Base-by-base conservation (phyloP, 1,140 invertebrate species). In the Oryctes rhinoceros region DNA sequence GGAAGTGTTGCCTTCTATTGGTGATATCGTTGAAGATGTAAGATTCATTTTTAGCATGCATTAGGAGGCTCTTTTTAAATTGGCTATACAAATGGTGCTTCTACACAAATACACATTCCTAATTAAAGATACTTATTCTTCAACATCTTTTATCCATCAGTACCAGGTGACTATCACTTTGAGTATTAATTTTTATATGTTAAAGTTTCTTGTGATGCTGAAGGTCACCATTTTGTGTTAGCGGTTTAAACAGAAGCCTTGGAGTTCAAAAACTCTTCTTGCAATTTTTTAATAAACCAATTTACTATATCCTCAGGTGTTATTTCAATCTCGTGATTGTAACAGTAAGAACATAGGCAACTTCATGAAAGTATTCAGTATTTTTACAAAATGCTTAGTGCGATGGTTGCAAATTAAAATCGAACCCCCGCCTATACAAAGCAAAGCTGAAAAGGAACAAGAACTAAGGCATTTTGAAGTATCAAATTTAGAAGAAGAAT, bases 341-440 rank as follows among this genome's bases (percentile, higher is more conserved):
- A 82, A 90, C 89, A 81, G 89, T 91, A 82, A 87, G 91, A 80
- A 87, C 84, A 83, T 88, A 0, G 86, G 87, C 82, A 87, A 90
- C 0, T 93, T 92, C 84, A 84, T 94, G 9, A 90, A 90, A 86
- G 89, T 93, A 37, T 94, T 94, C 84, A 87, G 91, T 78, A 90
- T 91, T 3, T 94, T 93, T 87, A 84, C 92, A 0, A 85, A 88
- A 10, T 91, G 90, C 79, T 86, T 94, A 47, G 86, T 88, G 76
- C 89, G 88, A 78, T 91, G 92, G 89, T 82, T 84, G 37, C 78
- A 84, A 5, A 82, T 87, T 20, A 75, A 85, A 78, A 48, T 82
- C 13, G 13, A 15, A 49, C 71, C 82, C 6, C 59, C 79, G 30
- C 75, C 81, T 7, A 82, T 87, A 18, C 85, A 83, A 79, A 83